These are phyloP conservation scores for Thaumetopoea pityocampa DNA, from an alignment of 1,140 invertebrate species.

Conservation along the genomic window DNA sequence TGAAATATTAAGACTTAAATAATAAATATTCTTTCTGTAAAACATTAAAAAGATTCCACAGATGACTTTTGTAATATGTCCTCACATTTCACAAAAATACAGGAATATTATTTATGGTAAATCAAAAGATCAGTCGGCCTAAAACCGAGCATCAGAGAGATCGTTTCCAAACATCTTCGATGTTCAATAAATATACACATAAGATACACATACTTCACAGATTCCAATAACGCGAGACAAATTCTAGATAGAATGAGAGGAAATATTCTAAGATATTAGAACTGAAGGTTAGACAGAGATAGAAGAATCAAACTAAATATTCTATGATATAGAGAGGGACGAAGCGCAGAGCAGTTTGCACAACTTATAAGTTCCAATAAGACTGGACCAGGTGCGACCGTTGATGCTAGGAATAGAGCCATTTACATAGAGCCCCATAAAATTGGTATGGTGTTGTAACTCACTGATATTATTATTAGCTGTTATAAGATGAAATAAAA, in stretches of 20 bases:
- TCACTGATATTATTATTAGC: slow-evolving; percentile 8
- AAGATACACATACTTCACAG: slow-evolving; percentile 10
- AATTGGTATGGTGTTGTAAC: slow-evolving; percentile 25
- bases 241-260: slow-evolving; percentile 16
- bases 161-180: slow-evolving; percentile 1
- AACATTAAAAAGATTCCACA: no score
- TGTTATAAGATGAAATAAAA: background rate
- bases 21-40: no score
- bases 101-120: no score
- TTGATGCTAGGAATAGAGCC: slow-evolving; percentile 34
- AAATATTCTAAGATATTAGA: slow-evolving; percentile 7
- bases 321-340: slow-evolving; percentile 33
- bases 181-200: slow-evolving; percentile 6
- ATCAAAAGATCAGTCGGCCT: no score
- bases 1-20: no score
- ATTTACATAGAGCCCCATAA: slow-evolving; percentile 53
- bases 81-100: no score
- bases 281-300: slow-evolving; percentile 12
- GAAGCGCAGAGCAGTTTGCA: slow-evolving; percentile 45
- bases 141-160: slow-evolving; percentile 5
- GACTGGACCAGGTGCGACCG: slow-evolving; percentile 59
- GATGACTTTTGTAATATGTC: no score
- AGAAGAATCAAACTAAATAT: slow-evolving; percentile 33
- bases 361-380: slow-evolving; percentile 72
- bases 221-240: slow-evolving; percentile 18